Base-by-base conservation (phyloP, 2,113 vertebrate genomes). In the Bolborhynchus lineola region DNA sequence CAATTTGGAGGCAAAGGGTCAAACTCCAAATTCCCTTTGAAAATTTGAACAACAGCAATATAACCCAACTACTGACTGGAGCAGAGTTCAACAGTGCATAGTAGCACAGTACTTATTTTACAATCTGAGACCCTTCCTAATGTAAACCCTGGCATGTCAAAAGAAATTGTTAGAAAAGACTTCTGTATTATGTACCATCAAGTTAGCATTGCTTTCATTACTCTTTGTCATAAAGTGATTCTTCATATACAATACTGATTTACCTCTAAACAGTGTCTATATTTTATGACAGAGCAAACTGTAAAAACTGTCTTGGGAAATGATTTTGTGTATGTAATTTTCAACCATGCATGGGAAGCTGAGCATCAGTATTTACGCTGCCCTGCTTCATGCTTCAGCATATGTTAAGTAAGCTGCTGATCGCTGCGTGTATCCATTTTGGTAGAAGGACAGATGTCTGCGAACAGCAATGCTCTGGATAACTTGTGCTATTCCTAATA, bases 401-500 rank as follows among this genome's bases (percentile, higher is more conserved):
- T 11, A 79, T 8, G 42, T 20, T 71, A 70, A 90, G 52, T 72
- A 82, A 91, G 65, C 78, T 89, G 91, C 70, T 81, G 47, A 59
- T 64, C 81, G 94, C 26, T 1, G 10, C 71, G 37, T 11, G 64
- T 76, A 86, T 83, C 95, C 94, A 91, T 95, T 95, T 88, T 57
- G 44, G 94, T 94, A 94, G 90, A 63, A 1, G 77, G 94, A 92
- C 86, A 97, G 93, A 95, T 81, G 88, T 82, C 88, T 13, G 74
- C 9, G 93, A 94, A 92, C 64, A 95, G 87, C 82, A 79, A 65
- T 92, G 75, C 95, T 96, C 55, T 77, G 90, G 86, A 86, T 91
- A 86, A 91, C 88, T 97, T 79, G 65, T 41, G 67, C 86, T 96
- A 96, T 95, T 96, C 92, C 86, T 97, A 92, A 97, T 89, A 94